phyloP scores from a whole-genome alignment of 64 coral and sea anemone species.

The Trachythela sp. region DNA sequence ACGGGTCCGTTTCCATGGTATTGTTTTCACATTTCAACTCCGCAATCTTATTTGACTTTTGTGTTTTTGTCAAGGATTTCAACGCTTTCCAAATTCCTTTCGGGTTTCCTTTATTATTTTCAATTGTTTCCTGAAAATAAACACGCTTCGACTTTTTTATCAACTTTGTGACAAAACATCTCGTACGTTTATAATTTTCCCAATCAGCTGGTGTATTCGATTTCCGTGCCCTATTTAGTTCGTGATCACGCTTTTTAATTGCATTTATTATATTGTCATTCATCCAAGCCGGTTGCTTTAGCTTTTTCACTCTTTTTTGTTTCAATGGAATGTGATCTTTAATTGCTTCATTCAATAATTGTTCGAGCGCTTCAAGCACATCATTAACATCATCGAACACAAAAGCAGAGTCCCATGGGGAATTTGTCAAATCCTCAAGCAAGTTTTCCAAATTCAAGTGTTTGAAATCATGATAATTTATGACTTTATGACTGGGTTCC shows the following conservation, averaged over 20 bases:
- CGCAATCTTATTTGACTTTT: slow-evolving; percentile 1
- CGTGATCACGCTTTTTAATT: slow-evolving; percentile 45
- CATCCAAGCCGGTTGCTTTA: slow-evolving; percentile 46
- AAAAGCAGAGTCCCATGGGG: slow-evolving; percentile 45
- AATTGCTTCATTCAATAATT: too few species aligned
- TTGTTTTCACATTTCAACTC: background rate
- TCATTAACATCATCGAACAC: too few species aligned
- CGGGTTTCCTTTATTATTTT: slow-evolving; percentile 30
- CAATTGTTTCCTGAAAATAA: slow-evolving; percentile 42
- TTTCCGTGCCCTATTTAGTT: slow-evolving; percentile 34
- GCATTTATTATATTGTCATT: slow-evolving; percentile 32
- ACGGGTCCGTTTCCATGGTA: background rate
- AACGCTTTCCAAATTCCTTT: slow-evolving; percentile 38
- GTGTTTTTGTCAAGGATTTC: slow-evolving; percentile 17
- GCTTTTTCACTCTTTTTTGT: slow-evolving; percentile 47
- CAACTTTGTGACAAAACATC: slow-evolving; percentile 39
- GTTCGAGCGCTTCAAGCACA: slow-evolving; percentile 36
- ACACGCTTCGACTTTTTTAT: slow-evolving; percentile 32
- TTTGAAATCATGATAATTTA: slow-evolving; percentile 42
- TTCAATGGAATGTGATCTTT: slow-evolving; percentile 48
- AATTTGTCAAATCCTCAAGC: background rate
- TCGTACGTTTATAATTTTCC: slow-evolving; percentile 30
- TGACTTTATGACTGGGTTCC: background rate
- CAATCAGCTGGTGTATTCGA: slow-evolving; percentile 36
- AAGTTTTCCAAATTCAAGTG: slow-evolving; percentile 29